phyloP scores from a whole-genome alignment of 2,888 invertebrate genomes.

The Tribolium freemani region DNA sequence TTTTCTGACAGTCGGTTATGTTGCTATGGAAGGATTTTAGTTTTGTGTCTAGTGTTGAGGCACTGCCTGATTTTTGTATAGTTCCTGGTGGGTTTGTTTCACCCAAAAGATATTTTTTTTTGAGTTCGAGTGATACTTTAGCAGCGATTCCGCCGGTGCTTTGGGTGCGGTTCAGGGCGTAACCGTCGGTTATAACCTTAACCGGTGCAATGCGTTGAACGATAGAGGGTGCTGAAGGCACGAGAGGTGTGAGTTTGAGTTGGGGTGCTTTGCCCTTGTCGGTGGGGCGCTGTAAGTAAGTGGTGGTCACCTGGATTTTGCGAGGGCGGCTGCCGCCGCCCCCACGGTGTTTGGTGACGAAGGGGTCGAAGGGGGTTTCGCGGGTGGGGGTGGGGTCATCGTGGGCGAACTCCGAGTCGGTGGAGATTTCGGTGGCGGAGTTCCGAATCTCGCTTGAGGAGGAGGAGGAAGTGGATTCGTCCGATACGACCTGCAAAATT shows the following conservation, averaged over 20 bases:
- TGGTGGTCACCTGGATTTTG: slow-evolving; percentile 75
- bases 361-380: slow-evolving; percentile 81
- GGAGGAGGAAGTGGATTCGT: slow-evolving; percentile 75
- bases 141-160: slow-evolving; percentile 91
- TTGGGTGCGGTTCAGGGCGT: slow-evolving; percentile 84
- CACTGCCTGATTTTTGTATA: slow-evolving; percentile 86
- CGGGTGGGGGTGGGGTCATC: slow-evolving; percentile 81
- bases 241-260: slow-evolving; percentile 67
- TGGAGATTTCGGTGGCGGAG: slow-evolving; percentile 92
- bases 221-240: slow-evolving; percentile 58
- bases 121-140: slow-evolving; percentile 88
- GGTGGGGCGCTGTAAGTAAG: slow-evolving; percentile 67
- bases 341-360: slow-evolving; percentile 69
- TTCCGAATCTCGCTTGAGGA: slow-evolving; percentile 83
- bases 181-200: slow-evolving; percentile 76
- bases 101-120: slow-evolving; percentile 86
- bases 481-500: slow-evolving; percentile 74
- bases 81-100: slow-evolving; percentile 77
- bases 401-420: slow-evolving; percentile 92
- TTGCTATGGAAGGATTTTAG: slow-evolving; percentile 87
- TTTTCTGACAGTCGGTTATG: slow-evolving; percentile 90
- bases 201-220: slow-evolving; percentile 51
- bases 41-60: slow-evolving; percentile 87
- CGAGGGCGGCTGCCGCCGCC: slow-evolving; percentile 67
- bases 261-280: slow-evolving; percentile 57